Conservation (phyloP, 2,888 invertebrate genomes). For the Psylliodes chrysocephalus region DNA sequence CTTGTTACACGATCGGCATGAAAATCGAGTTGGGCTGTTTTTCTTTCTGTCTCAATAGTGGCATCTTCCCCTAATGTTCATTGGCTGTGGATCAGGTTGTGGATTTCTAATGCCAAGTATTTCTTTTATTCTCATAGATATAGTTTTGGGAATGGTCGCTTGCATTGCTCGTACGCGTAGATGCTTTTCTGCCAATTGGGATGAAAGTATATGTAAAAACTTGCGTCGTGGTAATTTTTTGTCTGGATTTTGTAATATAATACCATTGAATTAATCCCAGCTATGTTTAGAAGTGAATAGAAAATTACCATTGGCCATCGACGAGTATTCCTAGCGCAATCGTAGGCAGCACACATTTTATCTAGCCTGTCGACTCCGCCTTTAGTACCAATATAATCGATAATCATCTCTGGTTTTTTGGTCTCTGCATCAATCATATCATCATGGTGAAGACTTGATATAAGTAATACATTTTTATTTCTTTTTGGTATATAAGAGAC, state of each 20-base stretch:
- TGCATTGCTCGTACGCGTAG: slow-evolving; percentile 12
- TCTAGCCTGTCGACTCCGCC: slow-evolving; percentile 2
- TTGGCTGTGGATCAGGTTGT: slow-evolving; percentile 15
- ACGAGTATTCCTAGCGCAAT: too few species aligned
- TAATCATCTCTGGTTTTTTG: slow-evolving; percentile 11
- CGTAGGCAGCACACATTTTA: too few species aligned
- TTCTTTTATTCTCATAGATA: slow-evolving; percentile 21
- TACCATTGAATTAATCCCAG: slow-evolving; percentile 22
- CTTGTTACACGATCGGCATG: slow-evolving; percentile 25
- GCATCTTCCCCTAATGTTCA: slow-evolving; percentile 22
- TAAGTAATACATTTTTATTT: slow-evolving; percentile 39
- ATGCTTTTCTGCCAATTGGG: slow-evolving; percentile 17
- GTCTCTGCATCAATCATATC: slow-evolving; percentile 23
- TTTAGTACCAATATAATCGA: slow-evolving; percentile 5
- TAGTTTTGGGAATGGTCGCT: slow-evolving; percentile 18
- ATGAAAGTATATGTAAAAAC: slow-evolving; percentile 26
- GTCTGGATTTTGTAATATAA: slow-evolving; percentile 17
- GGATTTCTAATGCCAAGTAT: slow-evolving; percentile 18
- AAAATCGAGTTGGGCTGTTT: slow-evolving; percentile 26
- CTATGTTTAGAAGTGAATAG: slow-evolving; percentile 21
- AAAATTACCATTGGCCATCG: slow-evolving; percentile 23
- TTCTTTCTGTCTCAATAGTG: slow-evolving; percentile 28
- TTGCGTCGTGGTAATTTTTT: slow-evolving; percentile 25
- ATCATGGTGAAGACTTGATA: slow-evolving; percentile 36
- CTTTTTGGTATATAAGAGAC: slow-evolving; percentile 34